phyloP scores from a whole-genome alignment of 2,888 invertebrate genomes.

The Hydrotaea cyrtoneurina region DNA sequence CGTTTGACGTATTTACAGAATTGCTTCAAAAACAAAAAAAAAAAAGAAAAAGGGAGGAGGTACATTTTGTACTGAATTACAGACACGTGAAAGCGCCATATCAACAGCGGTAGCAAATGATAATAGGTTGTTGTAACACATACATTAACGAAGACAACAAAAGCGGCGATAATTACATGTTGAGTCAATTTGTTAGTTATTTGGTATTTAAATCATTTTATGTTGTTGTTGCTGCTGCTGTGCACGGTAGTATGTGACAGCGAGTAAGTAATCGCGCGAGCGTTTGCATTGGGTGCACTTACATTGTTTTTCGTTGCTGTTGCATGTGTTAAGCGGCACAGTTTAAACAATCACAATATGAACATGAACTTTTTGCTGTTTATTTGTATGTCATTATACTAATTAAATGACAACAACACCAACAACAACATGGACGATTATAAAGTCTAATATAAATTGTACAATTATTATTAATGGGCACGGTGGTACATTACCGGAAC shows the following conservation, averaged over 20 bases:
- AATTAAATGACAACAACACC: slow-evolving; percentile 46
- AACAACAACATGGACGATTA: slow-evolving; percentile 54
- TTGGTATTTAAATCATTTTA: slow-evolving; percentile 63
- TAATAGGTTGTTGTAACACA: not conserved
- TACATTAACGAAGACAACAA: slow-evolving; percentile 10
- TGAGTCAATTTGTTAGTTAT: slow-evolving; percentile 64
- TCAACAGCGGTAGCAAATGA: too few species aligned
- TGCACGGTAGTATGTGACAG: not conserved
- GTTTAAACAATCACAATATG: slow-evolving; percentile 53
- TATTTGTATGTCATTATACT: slow-evolving; percentile 37
- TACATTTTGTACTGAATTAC: not conserved
- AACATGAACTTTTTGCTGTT: slow-evolving; percentile 59
- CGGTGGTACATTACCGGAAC: slow-evolving; percentile 6
- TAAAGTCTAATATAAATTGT: slow-evolving; percentile 72
- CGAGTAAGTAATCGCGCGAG: not conserved
- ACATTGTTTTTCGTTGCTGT: not conserved
- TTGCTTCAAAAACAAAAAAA: too few species aligned
- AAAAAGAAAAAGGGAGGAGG: too few species aligned
- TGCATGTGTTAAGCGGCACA: slow-evolving; percentile 30
- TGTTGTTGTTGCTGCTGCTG: slow-evolving; percentile 8
- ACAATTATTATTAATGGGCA: slow-evolving; percentile 70
- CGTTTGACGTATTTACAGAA: too few species aligned
- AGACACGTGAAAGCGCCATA: not conserved
- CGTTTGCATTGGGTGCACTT: not conserved
- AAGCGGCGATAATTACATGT: slow-evolving; percentile 41